Evolutionary conservation across 2,113 vertebrate genomes (phyloP).

Genomic region (Cavia aperea): DNA sequence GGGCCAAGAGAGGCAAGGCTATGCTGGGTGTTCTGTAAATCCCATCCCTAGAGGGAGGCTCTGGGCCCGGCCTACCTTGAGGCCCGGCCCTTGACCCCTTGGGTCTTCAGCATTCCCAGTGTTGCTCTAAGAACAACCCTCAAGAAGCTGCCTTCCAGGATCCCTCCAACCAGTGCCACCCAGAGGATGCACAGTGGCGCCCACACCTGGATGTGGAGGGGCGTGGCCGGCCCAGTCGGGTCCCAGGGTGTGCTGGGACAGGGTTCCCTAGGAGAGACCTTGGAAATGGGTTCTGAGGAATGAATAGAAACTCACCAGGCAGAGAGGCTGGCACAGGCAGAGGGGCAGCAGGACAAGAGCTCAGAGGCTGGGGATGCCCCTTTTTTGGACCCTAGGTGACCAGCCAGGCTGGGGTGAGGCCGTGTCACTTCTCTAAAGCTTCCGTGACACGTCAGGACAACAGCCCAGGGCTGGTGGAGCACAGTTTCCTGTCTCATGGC

Average conservation of each 20-base stretch:
- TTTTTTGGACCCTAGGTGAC: fast-evolving
- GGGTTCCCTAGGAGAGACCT: not conserved
- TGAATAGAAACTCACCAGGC: not conserved
- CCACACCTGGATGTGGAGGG: fast-evolving
- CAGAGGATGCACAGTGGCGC: fast-evolving
- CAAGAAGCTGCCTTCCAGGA: fast-evolving
- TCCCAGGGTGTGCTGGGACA: too few relatives aligned
- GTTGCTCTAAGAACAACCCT: fast-evolving
- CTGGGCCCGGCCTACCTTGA: not conserved
- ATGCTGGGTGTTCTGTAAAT: fast-evolving
- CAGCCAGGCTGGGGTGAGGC: fast-evolving
- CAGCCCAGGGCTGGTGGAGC: fast-evolving
- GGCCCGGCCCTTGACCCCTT: not conserved
- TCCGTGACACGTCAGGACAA: too few relatives aligned
- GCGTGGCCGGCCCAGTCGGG: fast-evolving
- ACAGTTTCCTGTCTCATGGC: fast-evolving
- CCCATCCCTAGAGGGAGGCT: fast-evolving
- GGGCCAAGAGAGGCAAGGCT: fast-evolving
- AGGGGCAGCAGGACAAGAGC: fast-evolving
- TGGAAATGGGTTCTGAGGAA: not conserved
- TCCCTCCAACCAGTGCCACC: not conserved
- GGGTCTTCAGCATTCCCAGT: fast-evolving
- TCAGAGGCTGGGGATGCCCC: not conserved
- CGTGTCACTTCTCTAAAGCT: fast-evolving
- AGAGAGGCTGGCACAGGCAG: not conserved